Conservation (phyloP, 2,888 invertebrate species). For the Automeris io region DNA sequence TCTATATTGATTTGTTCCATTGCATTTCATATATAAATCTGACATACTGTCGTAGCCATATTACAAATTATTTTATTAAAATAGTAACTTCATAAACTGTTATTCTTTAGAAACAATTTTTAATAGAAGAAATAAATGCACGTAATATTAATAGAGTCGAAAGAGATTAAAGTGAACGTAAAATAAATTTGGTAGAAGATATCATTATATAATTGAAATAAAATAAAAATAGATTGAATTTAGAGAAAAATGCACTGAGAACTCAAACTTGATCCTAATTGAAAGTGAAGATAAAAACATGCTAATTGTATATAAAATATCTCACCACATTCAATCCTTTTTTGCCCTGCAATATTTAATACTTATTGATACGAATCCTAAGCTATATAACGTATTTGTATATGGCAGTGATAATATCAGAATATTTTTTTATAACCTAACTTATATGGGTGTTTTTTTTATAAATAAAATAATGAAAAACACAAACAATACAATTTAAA, state of each 20-base stretch:
- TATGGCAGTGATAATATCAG: constrained; percentile 6
- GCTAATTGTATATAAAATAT: constrained; percentile 48
- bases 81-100: too few relatives aligned
- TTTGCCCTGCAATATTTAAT: constrained; percentile 61
- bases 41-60: too few relatives aligned
- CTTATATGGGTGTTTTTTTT: not conserved
- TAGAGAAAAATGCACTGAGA: not conserved
- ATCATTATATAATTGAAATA: too few relatives aligned
- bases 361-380: constrained; percentile 39
- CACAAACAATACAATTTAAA: constrained; percentile 5
- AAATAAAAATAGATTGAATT: not conserved
- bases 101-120: too few relatives aligned
- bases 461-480: not conserved
- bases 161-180: too few relatives aligned
- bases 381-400: constrained; percentile 10
- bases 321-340: constrained; percentile 68
- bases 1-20: too few relatives aligned
- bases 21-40: too few relatives aligned
- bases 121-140: too few relatives aligned
- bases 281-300: constrained; percentile 31
- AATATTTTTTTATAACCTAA: not conserved
- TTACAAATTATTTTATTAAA: too few relatives aligned
- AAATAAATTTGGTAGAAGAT: too few relatives aligned
- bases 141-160: too few relatives aligned
- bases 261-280: not conserved